Evolutionary conservation across 2,113 vertebrate genomes (phyloP).

Genomic region (Mola mola): DNA sequence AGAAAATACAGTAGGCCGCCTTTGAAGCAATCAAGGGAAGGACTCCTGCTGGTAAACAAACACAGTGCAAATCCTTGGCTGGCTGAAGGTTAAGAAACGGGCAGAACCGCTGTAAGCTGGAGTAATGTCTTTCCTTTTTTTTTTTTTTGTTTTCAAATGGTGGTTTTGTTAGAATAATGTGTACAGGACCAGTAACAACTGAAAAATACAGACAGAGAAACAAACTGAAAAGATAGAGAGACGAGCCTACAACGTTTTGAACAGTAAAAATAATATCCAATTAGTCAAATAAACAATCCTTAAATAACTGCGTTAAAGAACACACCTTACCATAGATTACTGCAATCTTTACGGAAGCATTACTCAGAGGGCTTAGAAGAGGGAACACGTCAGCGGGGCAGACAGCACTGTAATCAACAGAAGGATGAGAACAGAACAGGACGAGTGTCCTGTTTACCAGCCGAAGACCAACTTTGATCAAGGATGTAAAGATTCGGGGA

Average conservation of each 20-base stretch:
- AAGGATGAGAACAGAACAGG: conserved; percentile 31
- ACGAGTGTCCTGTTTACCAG: conserved; percentile 53
- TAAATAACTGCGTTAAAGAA: too few species aligned
- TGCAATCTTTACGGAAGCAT: background rate
- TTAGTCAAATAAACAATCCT: background rate
- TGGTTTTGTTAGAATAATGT: conserved; percentile 22
- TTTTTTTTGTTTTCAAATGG: background rate
- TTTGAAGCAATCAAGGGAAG: conserved; percentile 73
- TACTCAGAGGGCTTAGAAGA: background rate
- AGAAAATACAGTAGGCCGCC: conserved; percentile 62
- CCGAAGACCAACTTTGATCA: conserved; percentile 38
- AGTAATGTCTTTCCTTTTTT: conserved; percentile 15
- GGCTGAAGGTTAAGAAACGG: conserved; percentile 48
- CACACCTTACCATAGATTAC: background rate
- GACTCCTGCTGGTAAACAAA: conserved; percentile 69
- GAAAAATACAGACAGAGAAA: background rate
- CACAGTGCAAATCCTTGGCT: conserved; percentile 58
- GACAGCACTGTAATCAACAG: conserved; percentile 22
- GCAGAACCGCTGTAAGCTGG: conserved; percentile 20
- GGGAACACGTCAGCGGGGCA: conserved; percentile 16
- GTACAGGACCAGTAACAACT: background rate
- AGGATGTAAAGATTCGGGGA: conserved; percentile 20
- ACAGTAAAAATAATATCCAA: too few species aligned
- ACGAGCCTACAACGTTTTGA: too few species aligned
- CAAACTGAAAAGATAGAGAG: background rate